Conservation (phyloP, 2,888 invertebrate genomes). For the Noctua fimbriata region DNA sequence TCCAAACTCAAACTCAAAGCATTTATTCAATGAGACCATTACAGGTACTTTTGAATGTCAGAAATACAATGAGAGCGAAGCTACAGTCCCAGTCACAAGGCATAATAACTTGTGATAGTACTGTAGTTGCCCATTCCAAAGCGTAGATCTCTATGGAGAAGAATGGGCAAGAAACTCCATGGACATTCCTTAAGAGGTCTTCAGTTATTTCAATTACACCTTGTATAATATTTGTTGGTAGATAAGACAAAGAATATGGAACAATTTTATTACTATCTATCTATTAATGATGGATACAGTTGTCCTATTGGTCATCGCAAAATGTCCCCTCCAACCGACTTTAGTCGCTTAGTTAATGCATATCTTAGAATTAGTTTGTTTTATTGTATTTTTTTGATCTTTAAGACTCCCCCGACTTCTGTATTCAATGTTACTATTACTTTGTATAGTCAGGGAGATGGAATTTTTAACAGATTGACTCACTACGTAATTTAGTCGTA, state of each 20-base stretch:
- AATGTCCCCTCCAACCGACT: conserved; percentile 43
- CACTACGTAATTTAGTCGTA: neutral
- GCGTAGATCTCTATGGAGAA: too few species aligned
- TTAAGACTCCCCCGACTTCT: conserved; percentile 43
- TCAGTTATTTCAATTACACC: neutral
- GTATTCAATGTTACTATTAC: conserved; percentile 17
- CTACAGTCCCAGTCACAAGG: too few species aligned
- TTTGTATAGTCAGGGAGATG: neutral
- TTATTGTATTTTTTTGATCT: conserved; percentile 37
- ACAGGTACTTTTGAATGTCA: too few species aligned
- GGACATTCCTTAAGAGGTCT: too few species aligned
- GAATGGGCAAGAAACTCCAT: too few species aligned
- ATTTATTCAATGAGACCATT: neutral
- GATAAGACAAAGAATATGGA: neutral
- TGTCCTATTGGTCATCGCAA: neutral
- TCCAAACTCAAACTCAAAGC: neutral
- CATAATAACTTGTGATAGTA: too few species aligned
- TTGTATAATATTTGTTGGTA: neutral
- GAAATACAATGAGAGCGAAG: too few species aligned
- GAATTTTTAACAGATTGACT: neutral
- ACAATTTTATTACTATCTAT: neutral
- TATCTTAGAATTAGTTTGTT: conserved; percentile 58
- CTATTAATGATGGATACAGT: neutral
- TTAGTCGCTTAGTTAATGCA: conserved; percentile 59
- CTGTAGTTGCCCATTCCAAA: too few species aligned